phyloP scores from a whole-genome alignment of 1,140 invertebrate genomes.

The Chrysoperla carnea region DNA sequence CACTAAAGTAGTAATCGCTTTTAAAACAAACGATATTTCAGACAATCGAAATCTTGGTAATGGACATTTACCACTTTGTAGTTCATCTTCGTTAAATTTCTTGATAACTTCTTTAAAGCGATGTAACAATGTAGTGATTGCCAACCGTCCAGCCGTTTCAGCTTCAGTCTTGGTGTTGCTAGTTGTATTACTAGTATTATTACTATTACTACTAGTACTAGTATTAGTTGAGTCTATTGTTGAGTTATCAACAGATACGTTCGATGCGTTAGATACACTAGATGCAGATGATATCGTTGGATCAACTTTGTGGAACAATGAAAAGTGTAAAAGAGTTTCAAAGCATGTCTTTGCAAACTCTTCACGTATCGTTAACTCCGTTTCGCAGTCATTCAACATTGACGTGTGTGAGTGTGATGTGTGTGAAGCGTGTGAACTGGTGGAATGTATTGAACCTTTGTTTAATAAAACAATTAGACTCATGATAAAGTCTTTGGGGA shows the following conservation, averaged over 20 bases:
- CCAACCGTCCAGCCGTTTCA: constrained; percentile 61
- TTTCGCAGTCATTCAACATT: constrained; percentile 41
- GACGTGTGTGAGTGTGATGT: constrained; percentile 36
- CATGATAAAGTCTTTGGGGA: constrained; percentile 75
- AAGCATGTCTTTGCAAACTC: constrained; percentile 95
- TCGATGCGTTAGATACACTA: constrained; percentile 15
- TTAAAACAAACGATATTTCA: constrained; percentile 93
- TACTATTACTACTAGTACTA: constrained; percentile 10
- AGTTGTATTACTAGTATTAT: no score
- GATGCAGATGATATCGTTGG: constrained; percentile 18
- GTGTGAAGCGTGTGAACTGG: no score
- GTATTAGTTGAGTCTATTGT: constrained; percentile 18
- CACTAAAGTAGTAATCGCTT: constrained; percentile 83
- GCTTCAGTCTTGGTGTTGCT: constrained; percentile 22
- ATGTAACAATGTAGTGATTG: constrained; percentile 77
- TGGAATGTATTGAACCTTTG: constrained; percentile 85
- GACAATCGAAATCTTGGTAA: constrained; percentile 80
- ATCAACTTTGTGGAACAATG: constrained; percentile 48
- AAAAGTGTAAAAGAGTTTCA: constrained; percentile 89
- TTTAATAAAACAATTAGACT: constrained; percentile 80
- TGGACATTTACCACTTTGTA: constrained; percentile 75
- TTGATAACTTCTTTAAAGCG: constrained; percentile 84
- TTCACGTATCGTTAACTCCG: constrained; percentile 69
- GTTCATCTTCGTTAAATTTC: constrained; percentile 77
- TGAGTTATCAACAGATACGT: constrained; percentile 7